Conservation (phyloP, 2,888 invertebrate genomes). For the Pelosia muscerda region DNA sequence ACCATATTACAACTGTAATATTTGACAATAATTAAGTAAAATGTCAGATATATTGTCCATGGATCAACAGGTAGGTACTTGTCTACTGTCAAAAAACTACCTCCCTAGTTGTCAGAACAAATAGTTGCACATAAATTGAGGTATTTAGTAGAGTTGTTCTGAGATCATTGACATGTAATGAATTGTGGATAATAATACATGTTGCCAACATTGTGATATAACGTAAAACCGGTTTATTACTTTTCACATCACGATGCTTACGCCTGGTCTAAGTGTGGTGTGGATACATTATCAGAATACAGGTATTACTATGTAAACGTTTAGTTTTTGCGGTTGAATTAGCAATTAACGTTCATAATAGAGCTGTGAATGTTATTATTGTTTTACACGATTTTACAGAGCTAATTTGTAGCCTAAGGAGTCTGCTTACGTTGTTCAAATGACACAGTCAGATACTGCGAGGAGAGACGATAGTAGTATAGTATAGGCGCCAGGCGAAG, state of each 20-base stretch:
- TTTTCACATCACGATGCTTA: constrained; percentile 39
- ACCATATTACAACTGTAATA: neutral
- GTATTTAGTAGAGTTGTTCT: constrained; percentile 36
- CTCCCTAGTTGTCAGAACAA: constrained; percentile 26
- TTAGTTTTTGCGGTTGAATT: constrained; percentile 4
- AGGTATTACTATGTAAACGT: neutral
- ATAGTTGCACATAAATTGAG: constrained; percentile 29
- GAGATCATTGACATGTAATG: constrained; percentile 66
- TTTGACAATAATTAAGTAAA: neutral
- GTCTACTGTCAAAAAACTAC: constrained; percentile 23
- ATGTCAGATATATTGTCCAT: neutral
- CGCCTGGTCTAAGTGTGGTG: constrained; percentile 25
- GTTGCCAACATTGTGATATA: constrained; percentile 56
- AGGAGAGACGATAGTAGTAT: constrained; percentile 42
- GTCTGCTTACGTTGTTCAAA: constrained; percentile 13
- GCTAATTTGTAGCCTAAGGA: constrained; percentile 21
- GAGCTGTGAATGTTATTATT: no score
- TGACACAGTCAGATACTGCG: constrained; percentile 51
- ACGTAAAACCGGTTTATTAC: constrained; percentile 55
- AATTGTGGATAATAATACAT: constrained; percentile 59
- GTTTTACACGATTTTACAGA: no score
- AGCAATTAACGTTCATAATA: constrained; percentile 13
- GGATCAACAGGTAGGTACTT: constrained; percentile 13
- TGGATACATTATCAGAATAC: neutral
- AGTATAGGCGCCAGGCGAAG: constrained; percentile 54